Evolutionary conservation across 2,113 vertebrate genomes (phyloP).

Genomic region (Marmota monax): DNA sequence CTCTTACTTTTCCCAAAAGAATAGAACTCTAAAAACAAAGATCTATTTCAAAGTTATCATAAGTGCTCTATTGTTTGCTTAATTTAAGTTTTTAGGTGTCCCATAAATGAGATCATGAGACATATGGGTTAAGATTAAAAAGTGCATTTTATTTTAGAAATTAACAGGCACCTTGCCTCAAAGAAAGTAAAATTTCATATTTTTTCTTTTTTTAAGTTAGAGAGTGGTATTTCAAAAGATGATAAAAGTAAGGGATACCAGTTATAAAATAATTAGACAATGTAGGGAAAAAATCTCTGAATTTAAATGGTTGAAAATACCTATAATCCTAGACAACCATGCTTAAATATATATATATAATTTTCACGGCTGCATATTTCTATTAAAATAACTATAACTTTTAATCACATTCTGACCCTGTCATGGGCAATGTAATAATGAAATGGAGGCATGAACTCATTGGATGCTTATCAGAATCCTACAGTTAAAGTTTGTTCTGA

Average conservation of each 20-base stretch:
- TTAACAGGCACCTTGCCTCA: neutral
- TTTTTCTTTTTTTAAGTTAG: neutral
- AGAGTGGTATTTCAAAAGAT: neutral
- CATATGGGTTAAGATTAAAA: neutral
- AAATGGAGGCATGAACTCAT: neutral
- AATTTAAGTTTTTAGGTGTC: no score
- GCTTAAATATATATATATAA: neutral
- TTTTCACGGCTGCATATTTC: neutral
- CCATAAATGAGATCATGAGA: no score
- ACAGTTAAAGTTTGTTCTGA: neutral
- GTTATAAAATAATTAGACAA: constrained; percentile 8
- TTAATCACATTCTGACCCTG: neutral
- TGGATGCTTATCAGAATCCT: neutral
- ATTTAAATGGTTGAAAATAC: neutral
- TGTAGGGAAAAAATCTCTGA: neutral
- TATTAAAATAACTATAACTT: neutral
- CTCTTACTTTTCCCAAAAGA: no score
- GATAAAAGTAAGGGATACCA: neutral
- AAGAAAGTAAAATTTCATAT: neutral
- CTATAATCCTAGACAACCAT: neutral
- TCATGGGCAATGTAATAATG: neutral
- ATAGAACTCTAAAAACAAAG: no score
- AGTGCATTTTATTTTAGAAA: constrained; percentile 40
- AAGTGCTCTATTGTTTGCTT: no score
- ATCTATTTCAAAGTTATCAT: no score